Base-by-base conservation (phyloP, 2,888 invertebrate species). In the Drosophila paucipuncta region DNA sequence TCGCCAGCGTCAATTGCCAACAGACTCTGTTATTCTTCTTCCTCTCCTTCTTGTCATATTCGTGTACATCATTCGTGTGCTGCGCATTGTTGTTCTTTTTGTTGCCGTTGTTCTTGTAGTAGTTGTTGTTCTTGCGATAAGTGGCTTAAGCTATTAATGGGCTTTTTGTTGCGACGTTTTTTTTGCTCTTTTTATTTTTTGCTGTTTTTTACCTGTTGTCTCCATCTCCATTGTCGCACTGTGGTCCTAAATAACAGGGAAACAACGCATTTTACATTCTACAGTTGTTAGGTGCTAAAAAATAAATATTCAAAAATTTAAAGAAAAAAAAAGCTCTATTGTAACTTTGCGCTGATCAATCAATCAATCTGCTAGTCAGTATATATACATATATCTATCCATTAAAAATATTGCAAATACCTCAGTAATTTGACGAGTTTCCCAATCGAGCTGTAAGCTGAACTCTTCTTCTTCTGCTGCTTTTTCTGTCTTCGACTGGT, bases 61-160 rank as follows among this genome's bases (percentile, higher is more conserved):
- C 68, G 67, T 80, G 65, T 78, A 76, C 81, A 78, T 80, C 64
- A 70, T 25, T 47, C 16, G 47, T 25, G 47, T 68, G 69, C 59
- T 77, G 68, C 52, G 64, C 76, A 76, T 80, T 89, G 70, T 67
- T 69, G 68, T 54, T 58, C 39, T 53, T 64, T 18, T 66, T 78
- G 62, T 80, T 76, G 68, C 57, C 57, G 41, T 55, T 70, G 47
- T 50, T 28, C 49, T 28, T 41, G n/a, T 18, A 7, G 3, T 57
- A 58, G 35, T 30, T 63, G 54, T 59, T 73, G 61, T 60, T 76
- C 64, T 54, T 67, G 52, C 81, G 85, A 89, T 88, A 88, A 88
- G 87, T 91, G 90, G 87, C 90, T 88, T 88, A 88, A 91, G 88
- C 91, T 88, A 89, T 91, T 91, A 88, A 87, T 91, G 87, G 83